phyloP scores from a whole-genome alignment of 2,888 invertebrate genomes.

The Pyrrhia umbra region DNA sequence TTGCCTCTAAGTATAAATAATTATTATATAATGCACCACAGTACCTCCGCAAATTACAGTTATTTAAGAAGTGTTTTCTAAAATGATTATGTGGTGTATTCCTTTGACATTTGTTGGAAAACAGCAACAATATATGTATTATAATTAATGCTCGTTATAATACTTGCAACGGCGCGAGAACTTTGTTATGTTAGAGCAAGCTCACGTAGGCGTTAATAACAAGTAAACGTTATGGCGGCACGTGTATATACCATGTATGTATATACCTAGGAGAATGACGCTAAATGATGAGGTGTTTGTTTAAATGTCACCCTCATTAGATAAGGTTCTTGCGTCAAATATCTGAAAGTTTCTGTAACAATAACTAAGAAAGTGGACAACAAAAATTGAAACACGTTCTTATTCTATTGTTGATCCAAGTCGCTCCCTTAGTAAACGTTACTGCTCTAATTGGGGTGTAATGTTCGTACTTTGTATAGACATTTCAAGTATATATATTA shows the following conservation, averaged over 20 bases:
- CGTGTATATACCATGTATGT: constrained; percentile 48
- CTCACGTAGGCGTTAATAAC: constrained; percentile 69
- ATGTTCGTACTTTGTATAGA: neutral
- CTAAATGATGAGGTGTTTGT: constrained; percentile 66
- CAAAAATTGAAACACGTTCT: constrained; percentile 38
- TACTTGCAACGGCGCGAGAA: constrained; percentile 29
- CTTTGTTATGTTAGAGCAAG: constrained; percentile 54
- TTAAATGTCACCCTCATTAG: constrained; percentile 80
- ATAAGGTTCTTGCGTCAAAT: constrained; percentile 59
- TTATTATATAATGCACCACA: no score
- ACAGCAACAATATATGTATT: neutral
- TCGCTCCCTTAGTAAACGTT: constrained; percentile 9
- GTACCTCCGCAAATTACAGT: no score
- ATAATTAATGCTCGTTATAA: constrained; percentile 8
- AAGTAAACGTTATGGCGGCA: constrained; percentile 58
- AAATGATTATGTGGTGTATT: neutral
- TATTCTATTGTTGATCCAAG: constrained; percentile 9
- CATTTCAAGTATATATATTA: no score
- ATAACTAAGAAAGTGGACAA: constrained; percentile 41
- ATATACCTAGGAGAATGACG: constrained; percentile 51
- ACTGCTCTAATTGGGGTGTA: neutral
- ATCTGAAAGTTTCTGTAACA: constrained; percentile 34
- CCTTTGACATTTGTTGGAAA: neutral
- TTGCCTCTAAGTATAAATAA: neutral
- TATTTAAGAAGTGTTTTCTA: no score